Conservation (phyloP, 2,113 vertebrate genomes). For the Cichladusa arquata region DNA sequence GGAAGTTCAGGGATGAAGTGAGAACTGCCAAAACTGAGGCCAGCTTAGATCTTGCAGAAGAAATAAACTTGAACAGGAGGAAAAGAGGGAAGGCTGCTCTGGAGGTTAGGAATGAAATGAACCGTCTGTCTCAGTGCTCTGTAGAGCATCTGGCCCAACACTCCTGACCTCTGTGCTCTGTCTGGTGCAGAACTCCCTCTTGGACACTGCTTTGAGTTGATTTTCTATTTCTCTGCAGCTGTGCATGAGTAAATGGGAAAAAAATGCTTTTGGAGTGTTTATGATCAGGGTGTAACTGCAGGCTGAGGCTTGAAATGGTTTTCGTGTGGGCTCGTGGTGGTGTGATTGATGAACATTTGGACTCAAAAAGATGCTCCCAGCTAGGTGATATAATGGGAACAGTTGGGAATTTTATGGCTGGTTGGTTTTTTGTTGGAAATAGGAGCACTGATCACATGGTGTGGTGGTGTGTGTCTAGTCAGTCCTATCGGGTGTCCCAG, state of each 20-base stretch:
- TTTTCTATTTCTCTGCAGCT: conserved; percentile 10
- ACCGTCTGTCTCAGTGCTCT: not conserved
- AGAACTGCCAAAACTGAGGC: not conserved
- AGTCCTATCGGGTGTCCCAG: not conserved
- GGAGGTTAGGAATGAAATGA: not conserved
- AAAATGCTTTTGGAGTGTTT: not conserved
- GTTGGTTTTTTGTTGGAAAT: not conserved
- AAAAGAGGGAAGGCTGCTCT: not conserved
- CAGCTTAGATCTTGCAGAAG: not conserved
- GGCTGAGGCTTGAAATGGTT: not conserved
- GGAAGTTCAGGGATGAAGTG: not conserved
- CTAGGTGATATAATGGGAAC: conserved; percentile 15
- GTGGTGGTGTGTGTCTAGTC: not conserved
- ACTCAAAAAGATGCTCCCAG: not conserved
- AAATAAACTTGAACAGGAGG: not conserved
- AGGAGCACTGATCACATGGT: not conserved
- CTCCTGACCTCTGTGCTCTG: not conserved
- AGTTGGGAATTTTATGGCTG: conserved; percentile 22
- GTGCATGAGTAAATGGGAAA: not conserved
- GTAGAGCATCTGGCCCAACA: not conserved
- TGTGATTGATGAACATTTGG: conserved; percentile 22
- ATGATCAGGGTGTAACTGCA: not conserved
- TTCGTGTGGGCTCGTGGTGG: not conserved
- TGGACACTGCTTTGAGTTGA: not conserved
- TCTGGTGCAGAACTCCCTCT: not conserved